Percentiles rank a stretch among this genome's conserved stretches.
Evolutionary conservation across 2,888 invertebrate genomes (phyloP).

Genomic region (Bellardia pandia): DNA sequence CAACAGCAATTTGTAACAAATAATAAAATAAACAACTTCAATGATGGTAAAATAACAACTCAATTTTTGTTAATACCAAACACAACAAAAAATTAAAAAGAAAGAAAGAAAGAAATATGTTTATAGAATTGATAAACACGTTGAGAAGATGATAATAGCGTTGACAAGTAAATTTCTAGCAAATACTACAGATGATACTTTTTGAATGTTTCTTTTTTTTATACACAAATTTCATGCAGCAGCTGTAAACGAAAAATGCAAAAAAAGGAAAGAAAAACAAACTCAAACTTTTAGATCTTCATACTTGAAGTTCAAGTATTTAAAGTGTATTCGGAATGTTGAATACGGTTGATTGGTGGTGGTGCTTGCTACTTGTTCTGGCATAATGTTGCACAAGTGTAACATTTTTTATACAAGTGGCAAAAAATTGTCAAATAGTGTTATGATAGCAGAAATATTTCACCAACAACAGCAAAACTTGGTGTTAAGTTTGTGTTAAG

Average conservation of each 20-base stretch:
- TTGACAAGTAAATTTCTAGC: slow-evolving; percentile 40
- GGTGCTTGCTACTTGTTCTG: slow-evolving; percentile 16
- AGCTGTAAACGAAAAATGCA: slow-evolving; percentile 11
- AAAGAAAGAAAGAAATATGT: neutral
- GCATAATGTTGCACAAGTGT: slow-evolving; percentile 40
- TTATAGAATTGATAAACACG: slow-evolving; percentile 24
- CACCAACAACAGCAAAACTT: slow-evolving; percentile 30
- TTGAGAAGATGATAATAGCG: neutral
- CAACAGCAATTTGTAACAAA: slow-evolving; percentile 71
- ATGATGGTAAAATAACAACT: slow-evolving; percentile 38
- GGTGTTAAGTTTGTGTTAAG: slow-evolving; percentile 40
- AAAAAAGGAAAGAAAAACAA: slow-evolving; percentile 27
- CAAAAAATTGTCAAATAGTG: slow-evolving; percentile 43
- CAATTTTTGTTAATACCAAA: slow-evolving; percentile 24
- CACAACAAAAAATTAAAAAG: slow-evolving; percentile 8
- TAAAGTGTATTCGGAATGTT: slow-evolving; percentile 28
- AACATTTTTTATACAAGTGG: slow-evolving; percentile 34
- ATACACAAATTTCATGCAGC: slow-evolving; percentile 34
- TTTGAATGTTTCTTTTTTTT: slow-evolving; percentile 1
- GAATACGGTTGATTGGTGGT: slow-evolving; percentile 49
- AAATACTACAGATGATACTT: slow-evolving; percentile 40
- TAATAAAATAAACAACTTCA: slow-evolving; percentile 56
- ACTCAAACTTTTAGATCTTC: slow-evolving; percentile 64
- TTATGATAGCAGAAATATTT: slow-evolving; percentile 35
- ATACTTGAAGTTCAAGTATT: slow-evolving; percentile 66